These are phyloP conservation scores for Nothobranchius kuhntae DNA, from an alignment of 2,113 vertebrate species.

Conservation along the genomic window DNA sequence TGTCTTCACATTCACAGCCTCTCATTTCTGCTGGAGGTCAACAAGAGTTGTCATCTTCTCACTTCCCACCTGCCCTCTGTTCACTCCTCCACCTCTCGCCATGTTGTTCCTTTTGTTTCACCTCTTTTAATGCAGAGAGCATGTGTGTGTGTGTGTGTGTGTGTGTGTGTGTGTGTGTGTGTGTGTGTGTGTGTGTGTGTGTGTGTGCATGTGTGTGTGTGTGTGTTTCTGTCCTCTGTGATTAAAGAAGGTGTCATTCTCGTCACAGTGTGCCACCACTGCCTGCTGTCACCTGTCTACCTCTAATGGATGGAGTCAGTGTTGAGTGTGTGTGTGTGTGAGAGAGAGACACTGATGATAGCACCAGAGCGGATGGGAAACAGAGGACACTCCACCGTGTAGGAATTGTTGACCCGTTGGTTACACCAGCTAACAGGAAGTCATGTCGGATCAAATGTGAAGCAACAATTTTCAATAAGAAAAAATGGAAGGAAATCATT, in stretches of 20 bases:
- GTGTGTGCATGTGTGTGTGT: conserved; percentile 11
- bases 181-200: conserved; percentile 8
- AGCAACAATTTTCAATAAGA: not conserved
- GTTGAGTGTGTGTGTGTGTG: not conserved
- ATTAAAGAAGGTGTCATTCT: conserved; percentile 56
- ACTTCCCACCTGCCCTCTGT: conserved; percentile 8
- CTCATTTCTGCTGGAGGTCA: conserved; percentile 8
- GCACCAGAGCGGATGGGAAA: conserved; percentile 2
- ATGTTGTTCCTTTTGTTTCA: conserved; percentile 1
- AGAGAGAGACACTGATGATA: conserved; percentile 7
- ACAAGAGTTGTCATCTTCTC: conserved; percentile 1
- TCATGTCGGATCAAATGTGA: conserved; percentile 4
- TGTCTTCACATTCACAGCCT: conserved; percentile 33
- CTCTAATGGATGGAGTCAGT: conserved; percentile 49
- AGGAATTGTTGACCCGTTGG: conserved; percentile 17
- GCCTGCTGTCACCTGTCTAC: conserved; percentile 55
- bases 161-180: not conserved
- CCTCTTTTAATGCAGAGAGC: conserved; percentile 5
- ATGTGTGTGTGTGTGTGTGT: conserved; percentile 23
- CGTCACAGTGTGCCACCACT: conserved; percentile 45
- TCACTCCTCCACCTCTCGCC: not conserved
- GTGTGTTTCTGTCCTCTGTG: conserved; percentile 25
- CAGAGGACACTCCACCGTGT: conserved; percentile 8
- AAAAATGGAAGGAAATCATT: not conserved
- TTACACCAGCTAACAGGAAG: conserved; percentile 5